A percentile compares a stretch with the other conserved stretches of the same genome.
Conservation (phyloP, 1,140 invertebrate genomes). For the Listronotus bonariensis region DNA sequence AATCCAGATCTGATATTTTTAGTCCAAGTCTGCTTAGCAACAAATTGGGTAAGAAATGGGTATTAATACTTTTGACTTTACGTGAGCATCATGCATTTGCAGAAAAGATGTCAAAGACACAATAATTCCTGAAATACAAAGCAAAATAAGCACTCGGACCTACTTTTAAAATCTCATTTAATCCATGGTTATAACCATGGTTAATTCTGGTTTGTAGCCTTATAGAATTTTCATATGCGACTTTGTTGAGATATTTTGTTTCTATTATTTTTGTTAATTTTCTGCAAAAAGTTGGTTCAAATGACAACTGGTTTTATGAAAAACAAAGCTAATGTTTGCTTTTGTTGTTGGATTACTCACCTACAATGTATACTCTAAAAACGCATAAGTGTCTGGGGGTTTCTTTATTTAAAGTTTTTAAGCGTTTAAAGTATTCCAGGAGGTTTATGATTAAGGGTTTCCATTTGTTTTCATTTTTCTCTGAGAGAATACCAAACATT, state of each 20-base stretch:
- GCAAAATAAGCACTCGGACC: too few species aligned
- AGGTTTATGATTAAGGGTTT: conserved; percentile 11
- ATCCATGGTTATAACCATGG: too few species aligned
- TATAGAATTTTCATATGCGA: too few species aligned
- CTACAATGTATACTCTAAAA: conserved; percentile 1
- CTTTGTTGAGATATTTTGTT: too few species aligned
- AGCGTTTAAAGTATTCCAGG: background rate
- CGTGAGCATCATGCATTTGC: background rate
- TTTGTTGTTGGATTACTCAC: background rate
- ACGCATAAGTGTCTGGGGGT: conserved; percentile 7
- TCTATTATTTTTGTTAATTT: too few species aligned
- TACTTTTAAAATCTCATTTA: too few species aligned
- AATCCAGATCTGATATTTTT: background rate
- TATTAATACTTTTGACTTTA: background rate
- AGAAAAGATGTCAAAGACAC: conserved; percentile 14
- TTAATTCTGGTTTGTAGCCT: too few species aligned
- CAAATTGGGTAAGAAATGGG: background rate
- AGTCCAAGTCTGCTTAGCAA: conserved; percentile 3
- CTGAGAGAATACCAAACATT: conserved; percentile 2
- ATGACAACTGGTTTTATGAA: too few species aligned
- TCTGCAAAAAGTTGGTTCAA: too few species aligned
- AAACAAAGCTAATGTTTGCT: too few species aligned
- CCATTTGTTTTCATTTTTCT: conserved; percentile 13
- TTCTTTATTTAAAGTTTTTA: background rate
- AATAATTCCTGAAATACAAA: conserved; percentile 5